Percentiles rank a stretch among this genome's conserved stretches.
These are phyloP conservation scores for Nomada ferruginata DNA, from an alignment of 2,888 invertebrate species.

Conservation along the genomic window DNA sequence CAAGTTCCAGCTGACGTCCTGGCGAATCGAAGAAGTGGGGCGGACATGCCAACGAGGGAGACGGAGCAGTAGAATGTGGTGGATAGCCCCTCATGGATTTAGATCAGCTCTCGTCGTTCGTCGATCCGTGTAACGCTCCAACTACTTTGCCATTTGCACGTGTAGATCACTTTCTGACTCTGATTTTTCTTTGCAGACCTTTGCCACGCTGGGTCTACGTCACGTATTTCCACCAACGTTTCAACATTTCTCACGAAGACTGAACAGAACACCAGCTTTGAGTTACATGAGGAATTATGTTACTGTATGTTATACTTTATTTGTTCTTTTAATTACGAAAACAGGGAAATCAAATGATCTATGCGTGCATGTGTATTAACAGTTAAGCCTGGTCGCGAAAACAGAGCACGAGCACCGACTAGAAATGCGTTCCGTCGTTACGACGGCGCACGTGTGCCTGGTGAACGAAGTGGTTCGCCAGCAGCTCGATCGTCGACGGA, in stretches of 20 bases:
- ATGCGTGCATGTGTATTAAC: slow-evolving; percentile 54
- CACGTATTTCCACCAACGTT: too few species aligned
- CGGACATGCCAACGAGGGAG: slow-evolving; percentile 46
- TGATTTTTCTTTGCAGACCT: not conserved
- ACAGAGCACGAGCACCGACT: slow-evolving; percentile 32
- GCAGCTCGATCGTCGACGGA: slow-evolving; percentile 21
- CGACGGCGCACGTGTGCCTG: slow-evolving; percentile 34
- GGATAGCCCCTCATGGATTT: slow-evolving; percentile 41
- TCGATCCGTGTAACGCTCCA: slow-evolving; percentile 4
- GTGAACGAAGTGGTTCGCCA: not conserved
- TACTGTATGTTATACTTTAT: too few species aligned
- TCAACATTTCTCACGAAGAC: too few species aligned
- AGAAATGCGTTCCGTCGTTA: slow-evolving; percentile 32
- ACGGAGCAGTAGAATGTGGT: slow-evolving; percentile 21
- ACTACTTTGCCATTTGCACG: not conserved
- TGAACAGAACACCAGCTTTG: too few species aligned
- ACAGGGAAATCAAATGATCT: not conserved
- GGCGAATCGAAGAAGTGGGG: slow-evolving; percentile 67
- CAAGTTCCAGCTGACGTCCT: slow-evolving; percentile 72
- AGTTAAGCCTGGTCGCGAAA: slow-evolving; percentile 27
- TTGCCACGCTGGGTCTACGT: too few species aligned
- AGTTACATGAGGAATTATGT: too few species aligned
- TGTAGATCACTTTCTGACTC: not conserved
- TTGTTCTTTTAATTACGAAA: too few species aligned
- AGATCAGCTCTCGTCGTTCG: slow-evolving; percentile 34